A percentile compares a stretch with the other conserved stretches of the same genome.
phyloP scores from a whole-genome alignment of 2,113 vertebrate genomes.

The Diphyllodes magnificus region DNA sequence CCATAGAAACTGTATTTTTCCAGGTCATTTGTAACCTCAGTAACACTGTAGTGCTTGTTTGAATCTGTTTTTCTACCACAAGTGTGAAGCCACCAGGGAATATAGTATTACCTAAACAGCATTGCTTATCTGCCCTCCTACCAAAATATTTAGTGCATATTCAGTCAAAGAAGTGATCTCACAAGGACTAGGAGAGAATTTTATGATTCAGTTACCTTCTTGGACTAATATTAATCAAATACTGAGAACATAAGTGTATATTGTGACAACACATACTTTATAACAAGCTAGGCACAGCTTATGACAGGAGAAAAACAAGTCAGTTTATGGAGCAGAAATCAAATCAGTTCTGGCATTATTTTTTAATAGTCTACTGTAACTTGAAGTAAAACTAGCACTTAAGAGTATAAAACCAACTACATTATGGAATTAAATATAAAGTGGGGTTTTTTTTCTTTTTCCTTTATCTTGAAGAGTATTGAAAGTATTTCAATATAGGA shows the following conservation, averaged over 20 bases:
- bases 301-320: constrained; percentile 17
- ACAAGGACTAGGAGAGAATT: neutral
- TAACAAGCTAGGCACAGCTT: neutral
- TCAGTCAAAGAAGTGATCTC: neutral
- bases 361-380: neutral
- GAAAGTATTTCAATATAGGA: neutral
- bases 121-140: constrained; percentile 28
- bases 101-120: neutral
- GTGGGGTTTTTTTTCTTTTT: neutral
- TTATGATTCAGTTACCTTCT: constrained; percentile 14
- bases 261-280: neutral
- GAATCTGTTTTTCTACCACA: constrained; percentile 48
- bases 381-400: neutral
- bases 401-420: neutral
- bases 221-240: constrained; percentile 9
- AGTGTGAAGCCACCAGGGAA: constrained; percentile 55
- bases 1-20: constrained; percentile 60
- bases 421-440: neutral
- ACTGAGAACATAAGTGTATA: neutral
- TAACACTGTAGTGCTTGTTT: constrained; percentile 41
- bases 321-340: neutral
- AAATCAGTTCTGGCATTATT: neutral
- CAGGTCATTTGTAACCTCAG: constrained; percentile 32
- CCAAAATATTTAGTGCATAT: constrained; percentile 9
- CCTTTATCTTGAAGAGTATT: neutral